Base-by-base conservation (phyloP, 2,797 vertebrate genomes). In the Parauchenoglanis ngamensis region DNA sequence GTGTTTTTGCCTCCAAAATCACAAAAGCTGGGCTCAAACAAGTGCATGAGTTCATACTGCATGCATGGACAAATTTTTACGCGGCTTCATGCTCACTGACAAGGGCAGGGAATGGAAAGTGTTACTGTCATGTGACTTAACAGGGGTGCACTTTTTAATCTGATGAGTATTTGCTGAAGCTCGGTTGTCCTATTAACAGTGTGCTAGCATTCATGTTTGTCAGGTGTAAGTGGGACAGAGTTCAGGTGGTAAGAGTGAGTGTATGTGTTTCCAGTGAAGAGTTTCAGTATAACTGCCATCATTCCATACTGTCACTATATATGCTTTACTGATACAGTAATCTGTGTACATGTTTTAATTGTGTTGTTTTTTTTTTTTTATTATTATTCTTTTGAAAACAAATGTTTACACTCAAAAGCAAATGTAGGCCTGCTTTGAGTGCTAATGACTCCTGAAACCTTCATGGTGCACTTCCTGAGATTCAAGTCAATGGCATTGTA, bases 231-330 rank as follows among this genome's bases (percentile, higher is more conserved):
- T 84, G 15, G 81, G 65, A 28, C 49, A 76, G 21, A 80, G 65
- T 75, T 72, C 56, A 77, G 68, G 40, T 75, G 84, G 78, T 56
- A 44, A 68, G 31, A 17, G 54, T 44, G 57, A 28, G 17, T 65
- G 81, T 56, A 15, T 4, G 2, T 17, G 61, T 80, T 68, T 63
- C 23, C 52, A 67, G 35, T 31, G 52, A 72, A 28, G 76, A 19
- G 79, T 88, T 40, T 85, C 90, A 91, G 75, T 61, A 85, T 91
- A 89, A 90, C 90, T 89, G 92, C 92, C 93, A 94, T 94, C 88
- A 89, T 91, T 92, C 88, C 90, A 88, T 85, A 87, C 49, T 86
- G 83, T 92, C 84, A 90, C 87, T 87, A 91, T 79, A 78, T 90
- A 86, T 91, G 86, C 87, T 92, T 92, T 90, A 89, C 89, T 88